These are phyloP conservation scores for Pharmacophagus antenor DNA, from an alignment of 2,888 invertebrate genomes.

Conservation along the genomic window DNA sequence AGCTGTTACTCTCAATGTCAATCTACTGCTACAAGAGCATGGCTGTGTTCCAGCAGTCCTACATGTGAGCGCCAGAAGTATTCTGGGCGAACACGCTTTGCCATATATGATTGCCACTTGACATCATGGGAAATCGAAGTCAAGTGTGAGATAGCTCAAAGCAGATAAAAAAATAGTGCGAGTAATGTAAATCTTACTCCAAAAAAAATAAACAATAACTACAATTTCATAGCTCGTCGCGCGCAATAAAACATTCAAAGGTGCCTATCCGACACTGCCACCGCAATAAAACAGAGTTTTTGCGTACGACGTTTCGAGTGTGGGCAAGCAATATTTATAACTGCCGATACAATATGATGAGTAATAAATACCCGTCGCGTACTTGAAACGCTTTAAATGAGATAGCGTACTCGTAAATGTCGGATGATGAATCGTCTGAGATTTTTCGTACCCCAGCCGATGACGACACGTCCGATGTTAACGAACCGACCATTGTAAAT, in stretches of 20 bases:
- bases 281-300: slow-evolving; percentile 23
- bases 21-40: too few relatives aligned
- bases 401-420: slow-evolving; percentile 37
- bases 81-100: too few relatives aligned
- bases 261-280: slow-evolving; percentile 2
- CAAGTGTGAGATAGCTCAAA: too few relatives aligned
- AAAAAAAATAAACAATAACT: not conserved
- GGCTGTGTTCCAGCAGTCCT: too few relatives aligned
- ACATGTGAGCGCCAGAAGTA: too few relatives aligned
- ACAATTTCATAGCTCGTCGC: slow-evolving; percentile 2
- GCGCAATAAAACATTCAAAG: slow-evolving; percentile 6
- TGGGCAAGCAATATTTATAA: slow-evolving; percentile 26
- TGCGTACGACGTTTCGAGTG: slow-evolving; percentile 20
- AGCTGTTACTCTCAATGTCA: too few relatives aligned
- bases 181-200: too few relatives aligned
- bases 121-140: too few relatives aligned
- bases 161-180: too few relatives aligned
- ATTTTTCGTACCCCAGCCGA: slow-evolving; percentile 32
- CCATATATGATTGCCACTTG: too few relatives aligned
- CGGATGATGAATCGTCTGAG: slow-evolving; percentile 38
- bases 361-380: slow-evolving; percentile 42
- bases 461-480: slow-evolving; percentile 26
- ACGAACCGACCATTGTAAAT: slow-evolving; percentile 26
- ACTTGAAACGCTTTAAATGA: slow-evolving; percentile 39
- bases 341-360: slow-evolving; percentile 39